phyloP scores from a whole-genome alignment of 2,888 invertebrate genomes.

The Charanyca ferruginea region DNA sequence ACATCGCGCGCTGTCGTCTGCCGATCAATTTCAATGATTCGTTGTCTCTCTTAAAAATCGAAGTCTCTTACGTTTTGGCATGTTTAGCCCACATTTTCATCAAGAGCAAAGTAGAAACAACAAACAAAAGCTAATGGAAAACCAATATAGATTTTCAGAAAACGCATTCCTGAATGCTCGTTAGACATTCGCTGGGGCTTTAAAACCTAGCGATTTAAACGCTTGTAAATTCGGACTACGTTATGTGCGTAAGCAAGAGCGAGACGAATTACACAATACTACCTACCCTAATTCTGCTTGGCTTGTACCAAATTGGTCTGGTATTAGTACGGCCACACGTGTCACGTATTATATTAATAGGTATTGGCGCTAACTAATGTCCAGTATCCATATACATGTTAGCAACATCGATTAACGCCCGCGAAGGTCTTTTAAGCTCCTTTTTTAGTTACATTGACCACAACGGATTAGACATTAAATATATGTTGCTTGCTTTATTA shows the following conservation, averaged over 20 bases:
- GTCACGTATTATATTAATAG: conserved; percentile 14
- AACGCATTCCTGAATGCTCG: conserved; percentile 20
- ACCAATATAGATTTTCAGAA: conserved; percentile 35
- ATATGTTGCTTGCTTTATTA: conserved; percentile 8
- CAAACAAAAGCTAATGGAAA: conserved; percentile 28
- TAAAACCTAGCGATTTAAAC: conserved; percentile 18
- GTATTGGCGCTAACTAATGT: conserved; percentile 15
- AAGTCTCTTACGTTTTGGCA: not conserved
- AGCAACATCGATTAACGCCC: conserved; percentile 37
- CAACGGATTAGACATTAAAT: conserved; percentile 1
- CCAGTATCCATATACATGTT: conserved; percentile 3
- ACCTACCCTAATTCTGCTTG: conserved; percentile 23
- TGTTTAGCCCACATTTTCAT: not conserved
- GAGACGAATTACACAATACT: conserved; percentile 28
- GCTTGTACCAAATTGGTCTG: conserved; percentile 16
- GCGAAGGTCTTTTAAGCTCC: conserved; percentile 21
- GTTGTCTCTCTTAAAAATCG: too few species aligned
- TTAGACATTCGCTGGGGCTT: conserved; percentile 24
- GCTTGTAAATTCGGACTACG: conserved; percentile 17
- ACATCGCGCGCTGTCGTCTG: too few species aligned
- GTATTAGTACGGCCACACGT: conserved; percentile 4
- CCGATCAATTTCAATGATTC: too few species aligned
- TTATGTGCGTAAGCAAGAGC: conserved; percentile 10
- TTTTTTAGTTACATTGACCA: conserved; percentile 9
- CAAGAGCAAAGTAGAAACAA: not conserved